A percentile compares a stretch with the other conserved stretches of the same genome.
phyloP scores from a whole-genome alignment of 2,888 invertebrate genomes.

The Crematogaster levior region DNA sequence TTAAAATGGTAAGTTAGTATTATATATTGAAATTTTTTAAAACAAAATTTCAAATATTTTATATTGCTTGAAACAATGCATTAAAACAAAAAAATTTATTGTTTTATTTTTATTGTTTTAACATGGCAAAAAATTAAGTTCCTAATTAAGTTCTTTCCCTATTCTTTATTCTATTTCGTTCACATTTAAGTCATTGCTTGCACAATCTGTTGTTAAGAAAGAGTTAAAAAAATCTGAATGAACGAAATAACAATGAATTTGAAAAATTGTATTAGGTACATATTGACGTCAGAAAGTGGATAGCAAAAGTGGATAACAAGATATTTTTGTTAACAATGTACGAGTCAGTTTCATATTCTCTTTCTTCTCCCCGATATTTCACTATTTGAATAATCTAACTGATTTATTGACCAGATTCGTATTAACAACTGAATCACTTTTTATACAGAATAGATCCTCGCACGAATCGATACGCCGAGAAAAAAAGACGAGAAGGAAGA shows the following conservation, averaged over 20 bases:
- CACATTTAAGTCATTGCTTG: conserved; percentile 1
- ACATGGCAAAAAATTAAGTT: not conserved
- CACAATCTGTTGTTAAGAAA: not conserved
- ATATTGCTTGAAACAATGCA: not conserved
- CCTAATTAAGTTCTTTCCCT: not conserved
- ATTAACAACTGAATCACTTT: not conserved
- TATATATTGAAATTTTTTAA: not conserved
- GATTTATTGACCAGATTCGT: not conserved
- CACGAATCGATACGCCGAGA: conserved; percentile 9
- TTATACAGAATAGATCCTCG: conserved; percentile 19
- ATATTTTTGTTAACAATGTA: conserved; percentile 22
- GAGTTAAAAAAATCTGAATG: not conserved
- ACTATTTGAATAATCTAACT: conserved; percentile 4
- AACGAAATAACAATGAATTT: conserved; percentile 7
- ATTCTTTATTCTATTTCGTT: not conserved
- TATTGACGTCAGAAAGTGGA: conserved; percentile 48
- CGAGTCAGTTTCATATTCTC: not conserved
- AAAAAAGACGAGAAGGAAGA: not conserved
- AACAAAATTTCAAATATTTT: not conserved
- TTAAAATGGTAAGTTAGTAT: too few species aligned
- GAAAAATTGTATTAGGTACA: conserved; percentile 57
- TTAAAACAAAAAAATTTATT: not conserved
- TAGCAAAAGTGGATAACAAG: conserved; percentile 56
- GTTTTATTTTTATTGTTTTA: too few species aligned
- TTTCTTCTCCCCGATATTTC: not conserved